Conservation (phyloP, 2,888 invertebrate genomes). For the Archips crataeganus region DNA sequence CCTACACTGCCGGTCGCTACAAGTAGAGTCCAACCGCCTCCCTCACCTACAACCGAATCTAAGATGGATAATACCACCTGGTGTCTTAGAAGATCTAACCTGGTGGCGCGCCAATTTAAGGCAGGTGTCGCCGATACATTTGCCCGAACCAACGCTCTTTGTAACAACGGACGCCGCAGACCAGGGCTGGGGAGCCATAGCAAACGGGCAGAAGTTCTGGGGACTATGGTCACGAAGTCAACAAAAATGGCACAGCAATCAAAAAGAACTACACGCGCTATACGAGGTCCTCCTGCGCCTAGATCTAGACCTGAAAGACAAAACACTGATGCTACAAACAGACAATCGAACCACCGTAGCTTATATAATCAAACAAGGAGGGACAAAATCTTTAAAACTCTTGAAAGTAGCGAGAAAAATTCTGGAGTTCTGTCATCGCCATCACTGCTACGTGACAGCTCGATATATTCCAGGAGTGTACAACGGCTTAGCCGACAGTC, state of each 20-base stretch:
- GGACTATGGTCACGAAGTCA: conserved; percentile 36
- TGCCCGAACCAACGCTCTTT: background rate
- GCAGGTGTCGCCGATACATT: background rate
- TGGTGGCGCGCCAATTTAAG: background rate
- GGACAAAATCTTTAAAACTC: conserved; percentile 2
- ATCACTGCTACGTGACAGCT: background rate
- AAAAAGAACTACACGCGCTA: conserved; percentile 9
- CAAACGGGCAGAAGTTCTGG: background rate
- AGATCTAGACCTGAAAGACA: background rate
- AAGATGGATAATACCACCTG: background rate
- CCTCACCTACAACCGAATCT: background rate
- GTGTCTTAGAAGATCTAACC: background rate
- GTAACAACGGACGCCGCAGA: conserved; percentile 26
- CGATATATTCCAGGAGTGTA: conserved; percentile 6
- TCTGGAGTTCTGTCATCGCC: background rate
- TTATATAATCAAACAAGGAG: conserved; percentile 27
- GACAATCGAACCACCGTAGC: conserved; percentile 27
- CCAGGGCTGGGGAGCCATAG: conserved; percentile 20
- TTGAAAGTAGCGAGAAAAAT: background rate
- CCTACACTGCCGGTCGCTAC: conserved; percentile 9
- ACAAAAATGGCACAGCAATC: conserved; percentile 13
- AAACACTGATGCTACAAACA: background rate
- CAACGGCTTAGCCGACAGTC: conserved; percentile 16
- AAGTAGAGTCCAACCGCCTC: conserved; percentile 19
- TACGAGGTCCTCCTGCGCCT: background rate